A percentile compares a stretch with the other conserved stretches of the same genome.
These are phyloP conservation scores for Lordiphosa stackelbergi DNA, from an alignment of 1,140 invertebrate genomes.

Conservation along the genomic window DNA sequence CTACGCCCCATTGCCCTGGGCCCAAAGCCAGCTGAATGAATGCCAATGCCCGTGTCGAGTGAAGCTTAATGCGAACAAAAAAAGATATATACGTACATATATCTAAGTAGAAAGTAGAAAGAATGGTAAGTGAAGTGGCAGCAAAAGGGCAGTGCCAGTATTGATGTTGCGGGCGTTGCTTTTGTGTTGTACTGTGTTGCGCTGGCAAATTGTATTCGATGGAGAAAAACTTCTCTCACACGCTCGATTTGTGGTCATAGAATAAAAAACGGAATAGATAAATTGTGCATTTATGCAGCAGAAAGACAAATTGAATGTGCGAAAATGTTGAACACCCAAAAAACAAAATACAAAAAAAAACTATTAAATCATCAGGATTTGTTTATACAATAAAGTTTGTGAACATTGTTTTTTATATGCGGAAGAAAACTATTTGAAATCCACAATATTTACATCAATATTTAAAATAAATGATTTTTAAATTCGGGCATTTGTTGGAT, in stretches of 20 bases:
- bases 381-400: too few relatives aligned
- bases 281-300: constrained; percentile 11
- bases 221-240: constrained; percentile 24
- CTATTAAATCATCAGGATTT: too few relatives aligned
- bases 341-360: too few relatives aligned
- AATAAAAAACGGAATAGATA: constrained; percentile 9
- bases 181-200: constrained; percentile 15
- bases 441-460: too few relatives aligned
- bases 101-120: constrained; percentile 19
- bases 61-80: constrained; percentile 31
- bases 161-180: constrained; percentile 36
- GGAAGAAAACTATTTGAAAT: too few relatives aligned
- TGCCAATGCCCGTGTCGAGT: constrained; percentile 29
- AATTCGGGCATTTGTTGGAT: too few relatives aligned
- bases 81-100: constrained; percentile 7
- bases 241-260: constrained; percentile 23
- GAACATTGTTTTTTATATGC: too few relatives aligned
- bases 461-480: too few relatives aligned
- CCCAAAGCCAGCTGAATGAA: constrained; percentile 2
- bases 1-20: constrained; percentile 38
- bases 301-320: constrained; percentile 2
- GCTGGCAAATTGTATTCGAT: constrained; percentile 43
- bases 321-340: too few relatives aligned
- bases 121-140: constrained; percentile 12
- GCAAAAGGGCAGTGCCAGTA: constrained; percentile 25